These are phyloP conservation scores for Nothura maculosa DNA, from an alignment of 2,797 vertebrate genomes.

Conservation along the genomic window DNA sequence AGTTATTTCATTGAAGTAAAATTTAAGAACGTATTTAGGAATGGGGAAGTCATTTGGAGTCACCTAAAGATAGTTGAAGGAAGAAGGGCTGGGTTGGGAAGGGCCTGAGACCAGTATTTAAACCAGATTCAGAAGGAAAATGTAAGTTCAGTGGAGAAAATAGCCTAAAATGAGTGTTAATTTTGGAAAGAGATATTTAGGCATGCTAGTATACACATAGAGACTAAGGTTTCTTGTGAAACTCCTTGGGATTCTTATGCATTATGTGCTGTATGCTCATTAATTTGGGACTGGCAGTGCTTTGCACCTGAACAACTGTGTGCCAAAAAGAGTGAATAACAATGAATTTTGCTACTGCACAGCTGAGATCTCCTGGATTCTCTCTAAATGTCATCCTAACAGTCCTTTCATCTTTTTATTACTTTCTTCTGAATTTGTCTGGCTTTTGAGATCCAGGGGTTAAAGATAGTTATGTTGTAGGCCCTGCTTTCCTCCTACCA, in stretches of 20 bases:
- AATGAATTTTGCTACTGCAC: neutral
- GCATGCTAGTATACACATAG: too few species aligned
- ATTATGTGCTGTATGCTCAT: neutral
- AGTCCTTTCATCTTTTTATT: neutral
- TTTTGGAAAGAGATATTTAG: neutral
- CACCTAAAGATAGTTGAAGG: neutral
- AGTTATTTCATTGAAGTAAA: neutral
- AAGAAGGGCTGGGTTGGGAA: neutral
- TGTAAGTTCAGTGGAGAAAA: neutral
- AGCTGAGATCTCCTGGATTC: neutral
- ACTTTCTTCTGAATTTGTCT: neutral
- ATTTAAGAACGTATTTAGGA: neutral
- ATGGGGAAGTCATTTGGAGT: neutral
- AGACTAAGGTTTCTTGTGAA: neutral
- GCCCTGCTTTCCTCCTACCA: neutral
- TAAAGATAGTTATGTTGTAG: neutral
- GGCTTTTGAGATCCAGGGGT: neutral
- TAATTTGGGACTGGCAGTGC: neutral
- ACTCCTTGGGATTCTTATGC: neutral
- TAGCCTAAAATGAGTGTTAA: neutral
- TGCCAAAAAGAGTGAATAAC: neutral
- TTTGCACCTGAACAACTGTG: neutral
- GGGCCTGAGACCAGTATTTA: neutral
- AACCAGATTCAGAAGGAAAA: neutral
- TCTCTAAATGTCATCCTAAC: neutral